These are phyloP conservation scores for Melierax canorus DNA, from an alignment of 2,113 vertebrate genomes.

Conservation along the genomic window DNA sequence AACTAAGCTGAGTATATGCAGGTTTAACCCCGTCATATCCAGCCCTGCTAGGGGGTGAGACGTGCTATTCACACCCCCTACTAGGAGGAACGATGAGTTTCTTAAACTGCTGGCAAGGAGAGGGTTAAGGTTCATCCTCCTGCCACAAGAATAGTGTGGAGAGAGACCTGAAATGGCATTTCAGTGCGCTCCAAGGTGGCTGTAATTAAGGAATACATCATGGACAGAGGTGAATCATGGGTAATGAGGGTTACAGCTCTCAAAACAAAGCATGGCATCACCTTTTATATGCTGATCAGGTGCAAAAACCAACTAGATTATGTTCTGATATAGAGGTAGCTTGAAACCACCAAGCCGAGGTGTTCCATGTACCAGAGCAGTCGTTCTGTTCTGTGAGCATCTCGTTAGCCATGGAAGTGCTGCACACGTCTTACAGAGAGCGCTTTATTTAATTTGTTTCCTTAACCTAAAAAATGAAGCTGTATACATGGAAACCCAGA, in stretches of 20 bases:
- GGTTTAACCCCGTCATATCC: background rate
- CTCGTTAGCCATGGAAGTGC: background rate
- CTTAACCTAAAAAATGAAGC: slow-evolving; percentile 42
- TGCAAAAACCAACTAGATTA: background rate
- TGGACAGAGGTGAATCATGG: background rate
- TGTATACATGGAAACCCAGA: slow-evolving; percentile 8
- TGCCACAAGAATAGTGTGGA: background rate
- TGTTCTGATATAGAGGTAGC: background rate
- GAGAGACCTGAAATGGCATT: background rate
- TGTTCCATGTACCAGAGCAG: background rate
- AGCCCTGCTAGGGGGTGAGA: background rate
- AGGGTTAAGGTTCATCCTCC: background rate
- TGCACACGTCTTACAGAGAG: background rate
- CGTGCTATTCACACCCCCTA: background rate
- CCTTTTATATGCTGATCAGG: background rate
- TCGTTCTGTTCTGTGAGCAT: accelerated
- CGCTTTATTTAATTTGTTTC: slow-evolving; percentile 44
- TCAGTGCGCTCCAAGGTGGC: background rate
- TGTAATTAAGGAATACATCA: background rate
- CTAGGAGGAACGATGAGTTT: background rate
- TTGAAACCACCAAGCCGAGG: background rate
- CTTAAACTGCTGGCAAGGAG: background rate
- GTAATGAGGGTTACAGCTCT: background rate
- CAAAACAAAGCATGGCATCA: background rate
- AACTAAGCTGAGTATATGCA: background rate